A percentile compares a stretch with the other conserved stretches of the same genome.
Evolutionary conservation across 2,113 vertebrate species (phyloP).

Genomic region (Podarcis raffonei): DNA sequence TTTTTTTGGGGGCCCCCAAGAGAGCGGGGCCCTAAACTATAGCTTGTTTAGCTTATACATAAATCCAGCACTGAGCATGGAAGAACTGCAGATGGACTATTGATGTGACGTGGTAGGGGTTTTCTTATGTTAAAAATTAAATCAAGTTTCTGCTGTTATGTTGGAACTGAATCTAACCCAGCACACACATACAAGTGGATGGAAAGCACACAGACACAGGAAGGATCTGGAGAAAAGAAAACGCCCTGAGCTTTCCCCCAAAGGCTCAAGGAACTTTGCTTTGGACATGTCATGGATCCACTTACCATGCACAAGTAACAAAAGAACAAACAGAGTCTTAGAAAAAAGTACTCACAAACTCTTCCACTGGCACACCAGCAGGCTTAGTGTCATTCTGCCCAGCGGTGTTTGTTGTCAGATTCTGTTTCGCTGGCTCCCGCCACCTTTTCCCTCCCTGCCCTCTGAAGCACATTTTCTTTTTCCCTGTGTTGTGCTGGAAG

Average conservation of each 20-base stretch:
- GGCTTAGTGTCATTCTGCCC: slow-evolving; percentile 64
- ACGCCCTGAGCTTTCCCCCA: neutral
- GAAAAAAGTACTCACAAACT: slow-evolving; percentile 69
- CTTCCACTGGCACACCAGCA: slow-evolving; percentile 64
- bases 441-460: slow-evolving; percentile 67
- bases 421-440: slow-evolving; percentile 70
- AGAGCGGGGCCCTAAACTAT: no score
- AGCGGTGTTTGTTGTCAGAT: slow-evolving; percentile 67
- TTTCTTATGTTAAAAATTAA: no score
- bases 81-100: no score
- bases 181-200: neutral
- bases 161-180: neutral
- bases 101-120: no score
- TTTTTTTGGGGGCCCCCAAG: no score
- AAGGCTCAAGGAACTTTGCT: neutral
- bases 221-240: slow-evolving; percentile 3
- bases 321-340: slow-evolving; percentile 61
- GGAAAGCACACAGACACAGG: neutral
- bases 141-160: neutral
- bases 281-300: neutral
- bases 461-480: slow-evolving; percentile 67
- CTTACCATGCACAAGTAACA: slow-evolving; percentile 43
- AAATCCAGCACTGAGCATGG: no score
- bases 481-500: slow-evolving; percentile 62
- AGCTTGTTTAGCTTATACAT: no score